Evolutionary conservation across 2,113 vertebrate genomes (phyloP).

Genomic region (Coracopsis vasa): DNA sequence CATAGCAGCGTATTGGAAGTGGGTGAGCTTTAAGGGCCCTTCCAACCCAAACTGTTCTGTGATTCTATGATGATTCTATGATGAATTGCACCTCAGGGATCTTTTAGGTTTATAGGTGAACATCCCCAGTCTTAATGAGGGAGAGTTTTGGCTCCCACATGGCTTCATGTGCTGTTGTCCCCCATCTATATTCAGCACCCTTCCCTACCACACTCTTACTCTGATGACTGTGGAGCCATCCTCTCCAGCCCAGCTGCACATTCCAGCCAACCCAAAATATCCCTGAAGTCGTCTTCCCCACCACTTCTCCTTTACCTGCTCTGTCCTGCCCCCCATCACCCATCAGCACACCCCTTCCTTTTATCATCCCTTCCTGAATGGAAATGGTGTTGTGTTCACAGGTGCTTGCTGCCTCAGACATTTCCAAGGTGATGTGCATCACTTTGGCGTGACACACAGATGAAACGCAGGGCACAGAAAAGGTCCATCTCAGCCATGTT

Average conservation of each 20-base stretch:
- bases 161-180: fast-evolving
- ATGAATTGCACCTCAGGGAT: not conserved
- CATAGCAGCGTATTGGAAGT: too few relatives aligned
- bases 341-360: not conserved
- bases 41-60: not conserved
- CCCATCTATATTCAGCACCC: not conserved
- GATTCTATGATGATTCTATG: not conserved
- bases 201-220: not conserved
- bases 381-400: fast-evolving
- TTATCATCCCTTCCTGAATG: not conserved
- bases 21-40: not conserved
- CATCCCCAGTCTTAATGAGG: fast-evolving
- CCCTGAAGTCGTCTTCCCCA: not conserved
- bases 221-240: fast-evolving
- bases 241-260: not conserved
- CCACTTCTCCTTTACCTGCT: too few relatives aligned
- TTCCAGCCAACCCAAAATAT: not conserved
- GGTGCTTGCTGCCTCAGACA: not conserved
- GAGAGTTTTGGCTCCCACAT: fast-evolving
- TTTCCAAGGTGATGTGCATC: not conserved
- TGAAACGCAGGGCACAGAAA: not conserved
- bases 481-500: not conserved
- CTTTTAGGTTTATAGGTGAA: not conserved
- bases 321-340: not conserved
- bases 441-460: fast-evolving